These are phyloP conservation scores for Prunella himalayana DNA, from an alignment of 2,113 vertebrate species.

Conservation along the genomic window DNA sequence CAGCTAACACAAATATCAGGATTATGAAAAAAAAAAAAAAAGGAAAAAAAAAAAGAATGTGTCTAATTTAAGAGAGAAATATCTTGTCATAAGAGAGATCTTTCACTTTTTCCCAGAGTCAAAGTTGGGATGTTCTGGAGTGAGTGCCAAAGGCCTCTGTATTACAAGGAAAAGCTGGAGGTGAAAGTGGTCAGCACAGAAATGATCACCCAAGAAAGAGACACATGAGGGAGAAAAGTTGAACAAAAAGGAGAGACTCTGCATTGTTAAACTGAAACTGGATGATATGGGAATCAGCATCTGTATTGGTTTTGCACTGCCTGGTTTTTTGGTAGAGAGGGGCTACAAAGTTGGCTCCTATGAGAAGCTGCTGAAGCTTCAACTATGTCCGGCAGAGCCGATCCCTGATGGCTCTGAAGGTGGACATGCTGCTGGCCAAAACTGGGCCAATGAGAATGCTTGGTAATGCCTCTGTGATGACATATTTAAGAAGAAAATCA, in stretches of 20 bases:
- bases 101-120: background rate
- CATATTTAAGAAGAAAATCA: background rate
- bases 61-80: background rate
- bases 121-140: accelerated
- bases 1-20: background rate
- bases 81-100: background rate
- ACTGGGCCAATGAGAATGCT: too few species aligned
- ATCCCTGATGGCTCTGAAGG: background rate
- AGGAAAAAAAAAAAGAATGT: background rate
- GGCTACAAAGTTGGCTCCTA: accelerated
- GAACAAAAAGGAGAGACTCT: background rate
- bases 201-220: background rate
- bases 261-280: background rate
- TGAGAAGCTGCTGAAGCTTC: background rate
- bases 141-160: background rate
- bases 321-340: background rate
- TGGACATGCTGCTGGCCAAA: background rate
- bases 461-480: accelerated
- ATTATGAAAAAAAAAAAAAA: background rate
- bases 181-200: background rate
- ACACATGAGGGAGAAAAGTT: accelerated
- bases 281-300: background rate
- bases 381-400: accelerated
- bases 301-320: background rate
- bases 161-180: background rate